Evolutionary conservation across 2,888 invertebrate genomes (phyloP).

Genomic region (Eristalis arbustorum): DNA sequence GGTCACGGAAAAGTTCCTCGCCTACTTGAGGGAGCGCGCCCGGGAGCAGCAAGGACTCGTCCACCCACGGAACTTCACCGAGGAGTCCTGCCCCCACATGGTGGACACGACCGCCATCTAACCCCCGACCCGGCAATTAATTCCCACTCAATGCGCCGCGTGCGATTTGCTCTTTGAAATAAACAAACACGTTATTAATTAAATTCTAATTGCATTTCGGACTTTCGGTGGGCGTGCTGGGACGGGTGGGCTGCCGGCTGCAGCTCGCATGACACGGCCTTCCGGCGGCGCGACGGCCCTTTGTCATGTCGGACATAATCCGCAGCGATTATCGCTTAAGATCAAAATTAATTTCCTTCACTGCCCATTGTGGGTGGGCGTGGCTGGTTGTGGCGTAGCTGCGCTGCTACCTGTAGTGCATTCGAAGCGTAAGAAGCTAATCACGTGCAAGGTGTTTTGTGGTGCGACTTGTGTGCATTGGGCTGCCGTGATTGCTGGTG

Average conservation of each 20-base stretch:
- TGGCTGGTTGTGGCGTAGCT: neutral
- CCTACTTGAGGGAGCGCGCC: slow-evolving; percentile 77
- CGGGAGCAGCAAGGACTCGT: slow-evolving; percentile 72
- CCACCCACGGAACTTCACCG: slow-evolving; percentile 71
- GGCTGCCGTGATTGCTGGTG: neutral
- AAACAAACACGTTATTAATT: slow-evolving; percentile 64
- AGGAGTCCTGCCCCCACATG: slow-evolving; percentile 72
- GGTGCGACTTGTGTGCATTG: neutral
- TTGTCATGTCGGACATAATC: slow-evolving; percentile 38
- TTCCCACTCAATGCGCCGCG: slow-evolving; percentile 44
- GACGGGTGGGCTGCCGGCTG: neutral
- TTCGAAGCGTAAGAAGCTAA: neutral
- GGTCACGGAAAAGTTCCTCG: slow-evolving; percentile 81
- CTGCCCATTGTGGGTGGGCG: neutral
- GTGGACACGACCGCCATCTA: slow-evolving; percentile 43
- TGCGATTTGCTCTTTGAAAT: slow-evolving; percentile 44
- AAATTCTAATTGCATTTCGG: slow-evolving; percentile 60
- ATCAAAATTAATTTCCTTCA: slow-evolving; percentile 50
- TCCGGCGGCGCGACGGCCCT: neutral
- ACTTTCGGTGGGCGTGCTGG: neutral
- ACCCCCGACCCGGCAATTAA: slow-evolving; percentile 34
- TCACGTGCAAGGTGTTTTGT: neutral
- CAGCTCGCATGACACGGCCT: neutral
- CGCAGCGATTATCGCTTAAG: slow-evolving; percentile 37
- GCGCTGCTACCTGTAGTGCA: neutral